Evolutionary conservation across 2,888 invertebrate genomes (phyloP).

Genomic region (Dynastes tityus): DNA sequence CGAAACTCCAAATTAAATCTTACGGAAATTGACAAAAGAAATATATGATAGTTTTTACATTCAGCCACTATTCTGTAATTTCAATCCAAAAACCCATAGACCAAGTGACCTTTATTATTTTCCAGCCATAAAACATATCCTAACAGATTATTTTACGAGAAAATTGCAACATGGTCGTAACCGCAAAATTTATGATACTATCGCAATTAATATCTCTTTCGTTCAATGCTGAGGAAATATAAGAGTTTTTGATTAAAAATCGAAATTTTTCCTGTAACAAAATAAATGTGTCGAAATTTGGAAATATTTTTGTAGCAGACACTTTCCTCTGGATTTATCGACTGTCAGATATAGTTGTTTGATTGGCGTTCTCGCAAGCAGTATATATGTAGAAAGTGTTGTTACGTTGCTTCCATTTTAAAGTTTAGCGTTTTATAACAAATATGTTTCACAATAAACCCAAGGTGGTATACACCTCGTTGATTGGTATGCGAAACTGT

Average conservation of each 20-base stretch:
- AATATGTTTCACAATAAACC: constrained; percentile 29
- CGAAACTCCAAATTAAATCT: constrained; percentile 1
- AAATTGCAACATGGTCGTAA: neutral
- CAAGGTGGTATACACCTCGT: neutral
- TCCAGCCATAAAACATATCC: neutral
- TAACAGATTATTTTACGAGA: constrained; percentile 2
- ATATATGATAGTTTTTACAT: neutral
- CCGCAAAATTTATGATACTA: constrained; percentile 1
- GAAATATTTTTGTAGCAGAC: neutral
- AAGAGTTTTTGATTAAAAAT: neutral
- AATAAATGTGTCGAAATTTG: constrained; percentile 4
- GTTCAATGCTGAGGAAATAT: neutral
- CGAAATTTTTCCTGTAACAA: neutral
- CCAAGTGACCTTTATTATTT: neutral
- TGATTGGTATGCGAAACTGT: neutral
- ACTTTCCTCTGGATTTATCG: constrained; percentile 5
- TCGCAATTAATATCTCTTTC: neutral
- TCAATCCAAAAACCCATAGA: neutral
- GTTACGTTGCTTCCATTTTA: constrained; percentile 31
- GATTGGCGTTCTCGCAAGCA: neutral
- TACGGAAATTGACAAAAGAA: constrained; percentile 1
- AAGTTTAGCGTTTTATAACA: constrained; percentile 29
- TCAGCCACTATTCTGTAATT: neutral
- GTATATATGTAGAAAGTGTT: neutral
- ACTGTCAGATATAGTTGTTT: neutral